These are phyloP conservation scores for Macrochelys suwanniensis DNA, from an alignment of 2,797 vertebrate genomes.

Conservation along the genomic window DNA sequence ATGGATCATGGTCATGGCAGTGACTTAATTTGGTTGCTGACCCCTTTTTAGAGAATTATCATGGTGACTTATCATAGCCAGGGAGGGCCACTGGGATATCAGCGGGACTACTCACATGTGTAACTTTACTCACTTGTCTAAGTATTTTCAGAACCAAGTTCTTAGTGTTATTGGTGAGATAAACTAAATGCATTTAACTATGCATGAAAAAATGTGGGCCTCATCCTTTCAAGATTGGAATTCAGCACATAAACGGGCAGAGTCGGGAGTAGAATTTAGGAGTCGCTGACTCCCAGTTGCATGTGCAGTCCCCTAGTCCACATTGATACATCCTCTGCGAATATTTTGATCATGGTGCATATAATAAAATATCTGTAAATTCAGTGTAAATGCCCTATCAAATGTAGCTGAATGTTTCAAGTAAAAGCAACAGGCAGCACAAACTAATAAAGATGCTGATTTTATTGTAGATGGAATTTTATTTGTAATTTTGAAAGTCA, in stretches of 20 bases:
- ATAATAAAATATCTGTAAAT: not conserved
- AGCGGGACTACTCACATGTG: not conserved
- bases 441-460: not conserved
- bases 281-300: not conserved
- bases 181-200: not conserved
- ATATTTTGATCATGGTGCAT: not conserved
- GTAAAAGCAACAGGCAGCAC: not conserved
- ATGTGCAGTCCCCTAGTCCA: rapidly evolving
- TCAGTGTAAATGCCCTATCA: not conserved
- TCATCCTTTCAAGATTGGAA: not conserved
- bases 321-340: not conserved
- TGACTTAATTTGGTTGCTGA: not conserved
- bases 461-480: not conserved
- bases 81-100: not conserved
- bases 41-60: not conserved
- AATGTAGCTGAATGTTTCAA: not conserved
- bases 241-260: not conserved
- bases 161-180: not conserved
- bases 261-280: not conserved
- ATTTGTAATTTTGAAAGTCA: not conserved
- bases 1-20: rapidly evolving
- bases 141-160: not conserved
- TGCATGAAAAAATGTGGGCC: not conserved
- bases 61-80: not conserved
- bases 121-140: not conserved